These are phyloP conservation scores for Anhinga rufa DNA, from an alignment of 2,113 vertebrate genomes.

Conservation along the genomic window DNA sequence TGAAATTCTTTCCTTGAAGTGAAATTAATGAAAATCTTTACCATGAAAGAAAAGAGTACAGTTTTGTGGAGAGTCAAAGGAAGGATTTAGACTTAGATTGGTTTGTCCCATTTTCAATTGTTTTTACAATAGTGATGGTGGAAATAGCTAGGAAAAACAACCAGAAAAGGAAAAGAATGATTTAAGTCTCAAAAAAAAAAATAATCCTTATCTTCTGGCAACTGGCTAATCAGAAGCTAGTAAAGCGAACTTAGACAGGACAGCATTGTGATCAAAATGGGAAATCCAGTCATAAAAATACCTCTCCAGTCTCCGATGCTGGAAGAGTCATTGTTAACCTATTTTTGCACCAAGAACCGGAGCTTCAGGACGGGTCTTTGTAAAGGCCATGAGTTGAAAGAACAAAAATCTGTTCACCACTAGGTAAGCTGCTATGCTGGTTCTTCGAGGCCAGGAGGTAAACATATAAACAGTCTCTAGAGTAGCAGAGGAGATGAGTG, in stretches of 20 bases:
- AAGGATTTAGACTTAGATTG: background rate
- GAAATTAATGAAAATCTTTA: slow-evolving; percentile 36
- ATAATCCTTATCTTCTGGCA: background rate
- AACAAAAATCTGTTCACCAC: background rate
- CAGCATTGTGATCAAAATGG: background rate
- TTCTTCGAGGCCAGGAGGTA: background rate
- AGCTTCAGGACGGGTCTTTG: background rate
- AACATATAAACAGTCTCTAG: background rate
- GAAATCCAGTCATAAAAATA: background rate
- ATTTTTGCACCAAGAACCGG: background rate
- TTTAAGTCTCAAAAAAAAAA: background rate
- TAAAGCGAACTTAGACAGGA: background rate
- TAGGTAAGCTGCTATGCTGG: background rate
- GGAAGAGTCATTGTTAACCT: background rate
- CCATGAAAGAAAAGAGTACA: background rate
- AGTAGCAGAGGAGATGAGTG: background rate
- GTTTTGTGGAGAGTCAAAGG: background rate
- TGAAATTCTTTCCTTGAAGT: slow-evolving; percentile 50
- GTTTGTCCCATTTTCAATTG: background rate
- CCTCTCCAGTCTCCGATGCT: background rate
- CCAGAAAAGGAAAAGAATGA: background rate
- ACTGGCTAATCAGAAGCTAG: background rate
- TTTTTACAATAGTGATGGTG: background rate
- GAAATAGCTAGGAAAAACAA: background rate
- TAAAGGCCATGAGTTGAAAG: background rate